Percentiles rank a stretch among this genome's conserved stretches.
Evolutionary conservation across 2,113 vertebrate species (phyloP).

Genomic region (Emydocephalus ijimae): DNA sequence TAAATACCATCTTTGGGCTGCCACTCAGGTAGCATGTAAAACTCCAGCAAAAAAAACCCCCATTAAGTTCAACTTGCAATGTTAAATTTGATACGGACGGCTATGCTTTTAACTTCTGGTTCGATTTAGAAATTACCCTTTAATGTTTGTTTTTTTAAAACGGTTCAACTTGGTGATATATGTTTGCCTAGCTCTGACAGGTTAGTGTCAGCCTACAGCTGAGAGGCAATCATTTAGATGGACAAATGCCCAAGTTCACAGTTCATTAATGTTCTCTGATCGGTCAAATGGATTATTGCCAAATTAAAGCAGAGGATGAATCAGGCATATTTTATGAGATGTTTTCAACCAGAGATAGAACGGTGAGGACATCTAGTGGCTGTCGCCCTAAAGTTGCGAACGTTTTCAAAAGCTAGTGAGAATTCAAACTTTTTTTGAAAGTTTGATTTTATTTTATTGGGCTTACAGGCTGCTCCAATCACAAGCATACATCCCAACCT

Average conservation of each 20-base stretch:
- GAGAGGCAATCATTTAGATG: background rate
- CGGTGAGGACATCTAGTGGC: slow-evolving; percentile 25
- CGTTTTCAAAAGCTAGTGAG: too few relatives aligned
- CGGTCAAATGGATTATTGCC: background rate
- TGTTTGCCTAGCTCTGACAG: background rate
- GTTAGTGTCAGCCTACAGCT: background rate
- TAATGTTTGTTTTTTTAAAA: background rate
- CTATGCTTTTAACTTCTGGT: background rate
- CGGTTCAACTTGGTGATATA: background rate
- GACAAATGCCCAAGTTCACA: background rate
- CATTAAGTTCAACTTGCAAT: background rate
- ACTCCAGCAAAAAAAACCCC: background rate
- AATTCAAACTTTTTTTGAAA: background rate
- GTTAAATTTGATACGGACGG: background rate
- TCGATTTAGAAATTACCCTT: background rate
- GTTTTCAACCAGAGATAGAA: background rate
- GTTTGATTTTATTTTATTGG: background rate
- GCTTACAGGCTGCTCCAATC: background rate
- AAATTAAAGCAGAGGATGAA: background rate
- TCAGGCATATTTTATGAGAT: background rate
- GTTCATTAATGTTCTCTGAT: background rate
- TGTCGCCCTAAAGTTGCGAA: accelerated
- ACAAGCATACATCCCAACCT: background rate
- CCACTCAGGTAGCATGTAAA: background rate
- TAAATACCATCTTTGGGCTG: too few relatives aligned